These are phyloP conservation scores for Centruroides vittatus DNA, from an alignment of 1,140 invertebrate species.

Conservation along the genomic window DNA sequence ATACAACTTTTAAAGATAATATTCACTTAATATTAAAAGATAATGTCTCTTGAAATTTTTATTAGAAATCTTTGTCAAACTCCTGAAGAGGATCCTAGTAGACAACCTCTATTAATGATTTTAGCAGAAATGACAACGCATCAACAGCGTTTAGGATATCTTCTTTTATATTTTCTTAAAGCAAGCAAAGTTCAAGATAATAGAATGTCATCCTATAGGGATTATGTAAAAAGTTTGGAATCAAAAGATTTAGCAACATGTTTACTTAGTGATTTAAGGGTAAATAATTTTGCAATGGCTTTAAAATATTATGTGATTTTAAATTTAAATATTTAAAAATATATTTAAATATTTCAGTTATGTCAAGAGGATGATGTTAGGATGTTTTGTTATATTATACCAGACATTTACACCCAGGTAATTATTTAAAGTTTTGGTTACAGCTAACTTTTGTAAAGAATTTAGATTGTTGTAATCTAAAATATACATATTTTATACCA, in stretches of 20 bases:
- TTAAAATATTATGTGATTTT: no score
- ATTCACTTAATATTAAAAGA: no score
- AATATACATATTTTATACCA: neutral
- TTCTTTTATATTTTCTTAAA: slow-evolving; percentile 73
- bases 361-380: slow-evolving; percentile 77
- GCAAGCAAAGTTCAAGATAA: slow-evolving; percentile 35
- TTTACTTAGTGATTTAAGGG: slow-evolving; percentile 17
- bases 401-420: slow-evolving; percentile 66
- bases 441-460: no score
- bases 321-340: neutral
- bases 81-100: slow-evolving; percentile 54
- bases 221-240: slow-evolving; percentile 18
- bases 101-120: slow-evolving; percentile 53
- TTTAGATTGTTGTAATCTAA: no score
- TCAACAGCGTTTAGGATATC: slow-evolving; percentile 61
- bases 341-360: slow-evolving; percentile 27
- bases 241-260: slow-evolving; percentile 17
- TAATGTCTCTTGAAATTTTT: no score
- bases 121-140: slow-evolving; percentile 50
- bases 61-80: slow-evolving; percentile 47
- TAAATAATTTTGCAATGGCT: no score
- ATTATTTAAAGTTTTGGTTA: neutral
- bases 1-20: no score
- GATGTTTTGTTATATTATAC: slow-evolving; percentile 75
- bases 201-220: slow-evolving; percentile 18